Conservation (phyloP, 2,113 vertebrate genomes). For the Hippolais icterina region DNA sequence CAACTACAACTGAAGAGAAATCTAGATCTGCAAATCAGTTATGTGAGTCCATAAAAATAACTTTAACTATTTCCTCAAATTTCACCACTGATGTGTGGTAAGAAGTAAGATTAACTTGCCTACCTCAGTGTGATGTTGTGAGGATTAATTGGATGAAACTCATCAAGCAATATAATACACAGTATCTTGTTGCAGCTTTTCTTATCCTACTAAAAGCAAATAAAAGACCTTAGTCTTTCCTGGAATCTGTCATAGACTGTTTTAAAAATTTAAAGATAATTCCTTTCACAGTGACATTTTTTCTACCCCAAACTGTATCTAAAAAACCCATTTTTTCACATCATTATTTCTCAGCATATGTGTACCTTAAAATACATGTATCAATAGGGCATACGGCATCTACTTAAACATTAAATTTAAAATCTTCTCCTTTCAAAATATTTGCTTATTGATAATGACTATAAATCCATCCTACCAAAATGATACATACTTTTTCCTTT, state of each 20-base stretch:
- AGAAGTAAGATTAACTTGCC: neutral
- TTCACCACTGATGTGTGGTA: neutral
- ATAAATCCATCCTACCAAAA: neutral
- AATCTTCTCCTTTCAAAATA: neutral
- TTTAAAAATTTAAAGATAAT: neutral
- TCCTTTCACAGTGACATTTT: neutral
- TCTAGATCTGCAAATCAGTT: neutral
- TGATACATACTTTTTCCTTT: neutral
- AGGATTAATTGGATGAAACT: conserved; percentile 4
- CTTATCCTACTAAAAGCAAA: neutral
- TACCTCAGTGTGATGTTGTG: neutral
- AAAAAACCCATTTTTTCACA: neutral
- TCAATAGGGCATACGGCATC: neutral
- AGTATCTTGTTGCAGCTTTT: neutral
- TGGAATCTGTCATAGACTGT: neutral
- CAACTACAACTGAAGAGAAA: neutral
- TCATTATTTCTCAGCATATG: neutral
- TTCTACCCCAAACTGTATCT: neutral
- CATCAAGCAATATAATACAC: neutral
- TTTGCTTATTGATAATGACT: neutral
- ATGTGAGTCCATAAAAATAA: neutral
- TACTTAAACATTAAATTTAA: neutral
- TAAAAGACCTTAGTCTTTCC: neutral
- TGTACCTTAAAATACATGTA: neutral
- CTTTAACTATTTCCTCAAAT: neutral